A percentile compares a stretch with the other conserved stretches of the same genome.
phyloP scores from a whole-genome alignment of 2,888 invertebrate genomes.

The Smittia aterrima region DNA sequence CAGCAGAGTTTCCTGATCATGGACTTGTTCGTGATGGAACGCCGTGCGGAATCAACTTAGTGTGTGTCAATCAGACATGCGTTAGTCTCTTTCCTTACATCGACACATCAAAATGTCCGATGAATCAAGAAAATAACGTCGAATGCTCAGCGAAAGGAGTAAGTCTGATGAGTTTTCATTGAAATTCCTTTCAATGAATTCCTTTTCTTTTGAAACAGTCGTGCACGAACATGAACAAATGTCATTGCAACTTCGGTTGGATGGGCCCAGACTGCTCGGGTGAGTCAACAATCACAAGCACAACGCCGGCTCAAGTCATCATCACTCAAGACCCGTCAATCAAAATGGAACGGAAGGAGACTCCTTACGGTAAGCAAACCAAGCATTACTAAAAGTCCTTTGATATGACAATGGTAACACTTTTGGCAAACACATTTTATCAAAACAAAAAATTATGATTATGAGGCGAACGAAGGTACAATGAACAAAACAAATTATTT shows the following conservation, averaged over 20 bases:
- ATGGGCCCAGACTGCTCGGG: slow-evolving; percentile 84
- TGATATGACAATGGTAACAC: slow-evolving; percentile 37
- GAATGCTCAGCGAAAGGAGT: slow-evolving; percentile 97
- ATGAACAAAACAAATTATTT: slow-evolving; percentile 45
- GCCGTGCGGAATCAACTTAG: slow-evolving; percentile 86
- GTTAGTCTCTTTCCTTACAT: slow-evolving; percentile 79
- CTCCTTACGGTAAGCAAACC: slow-evolving; percentile 72
- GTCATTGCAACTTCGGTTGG: slow-evolving; percentile 88
- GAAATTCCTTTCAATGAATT: not conserved
- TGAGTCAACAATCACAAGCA: slow-evolving; percentile 66
- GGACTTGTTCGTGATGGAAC: slow-evolving; percentile 93
- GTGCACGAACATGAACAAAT: slow-evolving; percentile 89
- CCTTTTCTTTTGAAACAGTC: slow-evolving; percentile 58
- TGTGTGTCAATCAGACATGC: slow-evolving; percentile 94
- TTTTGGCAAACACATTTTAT: not conserved
- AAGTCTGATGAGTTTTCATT: slow-evolving; percentile 55
- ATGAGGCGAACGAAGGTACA: not conserved
- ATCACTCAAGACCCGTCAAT: slow-evolving; percentile 59
- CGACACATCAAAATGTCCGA: slow-evolving; percentile 85
- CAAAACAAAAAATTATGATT: not conserved
- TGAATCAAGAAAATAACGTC: slow-evolving; percentile 76
- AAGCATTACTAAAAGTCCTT: not conserved
- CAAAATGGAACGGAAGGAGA: slow-evolving; percentile 83
- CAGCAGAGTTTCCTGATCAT: slow-evolving; percentile 67
- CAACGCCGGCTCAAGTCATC: slow-evolving; percentile 53